phyloP scores from a whole-genome alignment of 2,113 vertebrate genomes.

The Progne subis region DNA sequence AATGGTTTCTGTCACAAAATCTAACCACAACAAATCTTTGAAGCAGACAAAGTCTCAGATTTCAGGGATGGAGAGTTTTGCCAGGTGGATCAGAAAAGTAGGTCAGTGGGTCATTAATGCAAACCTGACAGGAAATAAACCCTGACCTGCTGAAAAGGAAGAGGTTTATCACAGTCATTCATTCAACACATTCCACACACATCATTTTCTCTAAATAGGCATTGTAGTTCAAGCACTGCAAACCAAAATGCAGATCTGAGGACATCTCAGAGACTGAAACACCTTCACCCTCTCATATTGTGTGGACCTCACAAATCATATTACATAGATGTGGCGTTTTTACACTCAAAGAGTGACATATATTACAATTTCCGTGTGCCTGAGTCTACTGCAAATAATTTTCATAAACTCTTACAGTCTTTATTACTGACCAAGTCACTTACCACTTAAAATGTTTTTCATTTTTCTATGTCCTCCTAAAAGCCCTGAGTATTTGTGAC shows the following conservation, averaged over 20 bases:
- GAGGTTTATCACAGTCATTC: neutral
- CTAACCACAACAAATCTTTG: slow-evolving; percentile 47
- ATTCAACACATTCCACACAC: neutral
- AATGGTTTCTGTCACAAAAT: slow-evolving; percentile 60
- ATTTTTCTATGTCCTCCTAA: neutral
- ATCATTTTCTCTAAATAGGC: neutral
- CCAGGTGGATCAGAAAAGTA: slow-evolving; percentile 68
- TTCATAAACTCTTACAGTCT: neutral
- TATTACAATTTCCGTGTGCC: neutral
- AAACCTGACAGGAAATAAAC: slow-evolving; percentile 45
- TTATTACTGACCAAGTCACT: neutral
- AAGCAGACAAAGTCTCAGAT: slow-evolving; percentile 10
- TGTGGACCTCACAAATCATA: neutral
- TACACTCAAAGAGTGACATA: neutral
- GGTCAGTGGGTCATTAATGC: slow-evolving; percentile 75
- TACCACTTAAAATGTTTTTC: neutral
- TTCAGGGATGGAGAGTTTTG: slow-evolving; percentile 33
- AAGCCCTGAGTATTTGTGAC: neutral
- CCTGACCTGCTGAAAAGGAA: neutral
- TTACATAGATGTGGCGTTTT: neutral
- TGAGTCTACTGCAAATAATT: neutral
- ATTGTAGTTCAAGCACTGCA: neutral
- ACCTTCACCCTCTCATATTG: neutral
- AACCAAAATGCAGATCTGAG: neutral
- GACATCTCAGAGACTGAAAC: neutral